A percentile compares a stretch with the other conserved stretches of the same genome.
Conservation (phyloP, 53 echinoderm and acorn worm species). For the Patiria pectinifera region DNA sequence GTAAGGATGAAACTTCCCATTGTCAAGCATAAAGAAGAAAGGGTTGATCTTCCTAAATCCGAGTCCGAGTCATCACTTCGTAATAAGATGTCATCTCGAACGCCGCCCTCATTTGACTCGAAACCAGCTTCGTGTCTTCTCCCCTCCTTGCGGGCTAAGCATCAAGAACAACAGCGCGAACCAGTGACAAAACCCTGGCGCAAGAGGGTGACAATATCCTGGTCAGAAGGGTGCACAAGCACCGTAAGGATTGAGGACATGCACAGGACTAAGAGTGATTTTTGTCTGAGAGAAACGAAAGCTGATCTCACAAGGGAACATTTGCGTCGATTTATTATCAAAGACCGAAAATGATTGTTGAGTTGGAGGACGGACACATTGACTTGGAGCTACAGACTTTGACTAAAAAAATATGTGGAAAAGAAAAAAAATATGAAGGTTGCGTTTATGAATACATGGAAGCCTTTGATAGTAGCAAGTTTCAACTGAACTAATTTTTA, state of each 20-base stretch:
- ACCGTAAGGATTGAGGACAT: slow-evolving; percentile 35
- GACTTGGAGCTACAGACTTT: no score
- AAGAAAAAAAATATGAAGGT: no score
- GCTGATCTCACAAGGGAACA: slow-evolving; percentile 23
- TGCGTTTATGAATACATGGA: no score
- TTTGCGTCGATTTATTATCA: slow-evolving; percentile 24
- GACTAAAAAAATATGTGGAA: no score
- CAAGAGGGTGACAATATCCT: slow-evolving; percentile 45
- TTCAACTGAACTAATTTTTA: no score
- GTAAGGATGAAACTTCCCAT: slow-evolving; percentile 24
- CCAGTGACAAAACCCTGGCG: slow-evolving; percentile 47
- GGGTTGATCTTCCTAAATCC: neutral
- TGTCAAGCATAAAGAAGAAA: neutral
- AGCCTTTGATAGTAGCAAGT: no score
- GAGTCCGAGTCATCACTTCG: neutral
- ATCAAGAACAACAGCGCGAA: slow-evolving; percentile 3
- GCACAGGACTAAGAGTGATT: neutral
- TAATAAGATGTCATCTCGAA: neutral
- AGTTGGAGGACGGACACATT: no score
- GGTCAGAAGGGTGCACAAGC: slow-evolving; percentile 48
- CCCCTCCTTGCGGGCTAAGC: slow-evolving; percentile 2
- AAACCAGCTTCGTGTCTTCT: neutral
- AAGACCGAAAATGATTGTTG: neutral
- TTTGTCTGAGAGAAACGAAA: neutral
- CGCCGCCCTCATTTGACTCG: no score